Conservation (phyloP, 1,140 invertebrate genomes). For the Arion vulgaris region DNA sequence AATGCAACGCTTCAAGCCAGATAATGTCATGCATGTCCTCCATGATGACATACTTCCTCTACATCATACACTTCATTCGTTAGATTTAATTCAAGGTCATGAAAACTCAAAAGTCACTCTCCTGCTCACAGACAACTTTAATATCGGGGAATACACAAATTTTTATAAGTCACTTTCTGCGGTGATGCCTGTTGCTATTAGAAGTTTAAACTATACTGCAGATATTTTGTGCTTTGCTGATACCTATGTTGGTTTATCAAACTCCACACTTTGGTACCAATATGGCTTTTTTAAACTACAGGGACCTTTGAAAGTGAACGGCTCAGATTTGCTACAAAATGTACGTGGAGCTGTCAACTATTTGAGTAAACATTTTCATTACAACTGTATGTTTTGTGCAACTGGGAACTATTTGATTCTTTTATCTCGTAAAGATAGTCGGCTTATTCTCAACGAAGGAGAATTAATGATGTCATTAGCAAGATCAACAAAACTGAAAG, state of each 20-base stretch:
- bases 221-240: conserved; percentile 71
- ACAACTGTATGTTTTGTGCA: conserved; percentile 36
- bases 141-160: conserved; percentile 47
- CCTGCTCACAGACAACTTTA: conserved; percentile 58
- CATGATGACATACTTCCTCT: conserved; percentile 77
- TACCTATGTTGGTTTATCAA: conserved; percentile 70
- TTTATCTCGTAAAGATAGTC: conserved; percentile 71
- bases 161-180: conserved; percentile 60
- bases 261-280: conserved; percentile 74
- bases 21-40: conserved; percentile 77
- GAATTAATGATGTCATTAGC: conserved; percentile 66
- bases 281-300: conserved; percentile 75
- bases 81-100: conserved; percentile 25
- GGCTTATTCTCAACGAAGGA: conserved; percentile 75
- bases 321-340: conserved; percentile 42
- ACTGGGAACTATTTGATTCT: conserved; percentile 62
- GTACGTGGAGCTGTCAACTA: conserved; percentile 48
- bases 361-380: conserved; percentile 46
- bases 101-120: conserved; percentile 54
- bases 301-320: conserved; percentile 63
- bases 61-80: conserved; percentile 67
- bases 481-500: conserved; percentile 56
- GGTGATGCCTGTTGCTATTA: conserved; percentile 39
- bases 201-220: neutral
- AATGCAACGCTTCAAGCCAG: conserved; percentile 74